These are phyloP conservation scores for Chionoecetes opilio DNA, from an alignment of 1,140 invertebrate species.

Conservation along the genomic window DNA sequence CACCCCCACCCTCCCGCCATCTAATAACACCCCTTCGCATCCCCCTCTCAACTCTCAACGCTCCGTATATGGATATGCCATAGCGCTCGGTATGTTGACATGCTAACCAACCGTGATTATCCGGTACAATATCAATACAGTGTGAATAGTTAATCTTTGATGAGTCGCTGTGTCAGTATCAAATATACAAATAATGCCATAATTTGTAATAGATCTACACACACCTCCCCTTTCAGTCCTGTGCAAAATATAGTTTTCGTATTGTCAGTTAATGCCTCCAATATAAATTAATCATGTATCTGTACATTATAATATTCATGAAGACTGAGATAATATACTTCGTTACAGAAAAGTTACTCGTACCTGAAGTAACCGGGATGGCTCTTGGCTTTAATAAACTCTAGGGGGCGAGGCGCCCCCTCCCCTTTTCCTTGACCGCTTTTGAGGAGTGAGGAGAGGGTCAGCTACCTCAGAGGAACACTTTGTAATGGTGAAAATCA, in stretches of 20 bases:
- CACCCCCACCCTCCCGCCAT: neutral
- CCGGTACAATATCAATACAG: too few relatives aligned
- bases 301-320: neutral
- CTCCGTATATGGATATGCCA: conserved; percentile 22
- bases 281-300: neutral
- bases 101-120: neutral
- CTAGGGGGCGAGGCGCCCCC: too few relatives aligned
- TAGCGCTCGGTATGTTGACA: neutral
- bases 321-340: neutral
- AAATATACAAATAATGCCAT: too few relatives aligned
- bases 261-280: neutral
- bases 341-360: neutral
- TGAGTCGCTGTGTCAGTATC: too few relatives aligned
- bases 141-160: too few relatives aligned
- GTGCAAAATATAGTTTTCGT: too few relatives aligned
- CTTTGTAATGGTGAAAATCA: neutral
- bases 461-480: neutral
- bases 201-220: too few relatives aligned
- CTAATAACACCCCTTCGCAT: conserved; percentile 49
- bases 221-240: too few relatives aligned
- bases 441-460: neutral
- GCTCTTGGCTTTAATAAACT: neutral
- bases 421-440: neutral
- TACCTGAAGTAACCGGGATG: neutral
- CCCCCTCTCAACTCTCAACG: neutral